A percentile compares a stretch with the other conserved stretches of the same genome.
Evolutionary conservation across 2,888 invertebrate genomes (phyloP).

Genomic region (Gymnosoma rotundatum): DNA sequence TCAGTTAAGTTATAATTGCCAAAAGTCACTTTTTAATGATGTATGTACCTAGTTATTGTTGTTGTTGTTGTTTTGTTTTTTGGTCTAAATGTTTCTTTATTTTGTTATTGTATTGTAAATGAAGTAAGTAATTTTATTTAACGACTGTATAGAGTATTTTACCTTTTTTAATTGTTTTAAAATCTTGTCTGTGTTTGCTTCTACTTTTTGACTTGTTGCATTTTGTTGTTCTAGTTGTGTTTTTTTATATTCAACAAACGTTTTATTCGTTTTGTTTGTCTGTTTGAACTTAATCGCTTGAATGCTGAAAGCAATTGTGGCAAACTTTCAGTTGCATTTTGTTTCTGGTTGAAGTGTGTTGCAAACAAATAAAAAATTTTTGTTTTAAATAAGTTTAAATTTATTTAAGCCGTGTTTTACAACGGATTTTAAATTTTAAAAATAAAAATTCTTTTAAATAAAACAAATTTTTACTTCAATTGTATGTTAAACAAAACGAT

Average conservation of each 20-base stretch:
- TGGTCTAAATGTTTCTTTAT: constrained; percentile 3
- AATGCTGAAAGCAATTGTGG: constrained; percentile 70
- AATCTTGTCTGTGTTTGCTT: constrained; percentile 41
- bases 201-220: constrained; percentile 65
- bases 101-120: neutral
- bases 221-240: constrained; percentile 59
- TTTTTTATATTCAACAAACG: constrained; percentile 43
- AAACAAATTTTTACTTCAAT: constrained; percentile 5
- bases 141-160: constrained; percentile 34
- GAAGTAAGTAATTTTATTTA: neutral
- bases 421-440: too few relatives aligned
- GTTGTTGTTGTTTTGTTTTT: constrained; percentile 28
- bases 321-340: constrained; percentile 75
- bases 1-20: constrained; percentile 39
- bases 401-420: neutral
- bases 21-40: constrained; percentile 53
- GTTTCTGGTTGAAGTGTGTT: constrained; percentile 74
- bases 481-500: neutral
- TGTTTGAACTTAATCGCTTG: constrained; percentile 67
- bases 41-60: neutral
- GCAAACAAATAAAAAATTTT: constrained; percentile 30
- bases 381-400: neutral
- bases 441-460: neutral
- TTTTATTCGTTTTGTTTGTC: constrained; percentile 55
- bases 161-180: constrained; percentile 41